phyloP scores from a whole-genome alignment of 2,797 vertebrate species.

The Sebastes minor region DNA sequence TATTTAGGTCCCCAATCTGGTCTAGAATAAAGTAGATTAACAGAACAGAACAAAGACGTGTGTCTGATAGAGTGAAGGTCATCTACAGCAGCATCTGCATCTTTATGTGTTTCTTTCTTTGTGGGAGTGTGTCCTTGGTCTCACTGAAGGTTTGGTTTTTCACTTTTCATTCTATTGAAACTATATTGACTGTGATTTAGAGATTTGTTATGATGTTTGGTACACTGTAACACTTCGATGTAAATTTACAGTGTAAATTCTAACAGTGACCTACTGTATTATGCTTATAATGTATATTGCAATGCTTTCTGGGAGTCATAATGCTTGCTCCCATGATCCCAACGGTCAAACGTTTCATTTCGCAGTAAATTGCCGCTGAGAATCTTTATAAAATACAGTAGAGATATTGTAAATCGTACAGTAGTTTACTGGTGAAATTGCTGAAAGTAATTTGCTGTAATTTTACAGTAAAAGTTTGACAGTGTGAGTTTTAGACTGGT shows the following conservation, averaged over 20 bases:
- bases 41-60: not conserved
- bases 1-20: slow-evolving; percentile 58
- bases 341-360: too few species aligned
- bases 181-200: not conserved
- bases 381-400: too few species aligned
- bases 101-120: not conserved
- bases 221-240: too few species aligned
- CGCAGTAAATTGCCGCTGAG: too few species aligned
- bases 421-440: too few species aligned
- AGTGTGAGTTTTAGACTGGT: not conserved
- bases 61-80: not conserved
- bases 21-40: not conserved
- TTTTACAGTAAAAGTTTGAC: too few species aligned
- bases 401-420: too few species aligned
- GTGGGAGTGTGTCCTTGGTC: not conserved
- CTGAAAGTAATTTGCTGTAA: too few species aligned
- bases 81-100: not conserved
- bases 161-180: not conserved
- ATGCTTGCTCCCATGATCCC: too few species aligned
- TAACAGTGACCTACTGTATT: fast-evolving
- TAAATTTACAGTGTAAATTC: too few species aligned
- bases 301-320: too few species aligned
- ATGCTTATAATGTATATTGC: too few species aligned
- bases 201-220: not conserved
- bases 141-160: not conserved